phyloP scores from a whole-genome alignment of 2,113 vertebrate species.

The Plecturocebus donacophilus region DNA sequence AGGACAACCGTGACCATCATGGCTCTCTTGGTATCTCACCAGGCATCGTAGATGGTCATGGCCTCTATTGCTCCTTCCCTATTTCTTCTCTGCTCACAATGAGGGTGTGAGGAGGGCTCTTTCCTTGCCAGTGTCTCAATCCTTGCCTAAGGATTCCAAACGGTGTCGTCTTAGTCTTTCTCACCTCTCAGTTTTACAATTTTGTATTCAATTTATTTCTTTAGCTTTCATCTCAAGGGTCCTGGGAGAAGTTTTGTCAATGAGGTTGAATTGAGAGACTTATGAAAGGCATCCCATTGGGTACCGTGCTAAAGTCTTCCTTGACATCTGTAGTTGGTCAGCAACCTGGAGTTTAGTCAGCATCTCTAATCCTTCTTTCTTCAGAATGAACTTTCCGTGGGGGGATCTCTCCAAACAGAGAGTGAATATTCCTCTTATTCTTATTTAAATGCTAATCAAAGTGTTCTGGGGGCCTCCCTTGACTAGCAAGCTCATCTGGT shows the following conservation, averaged over 20 bases:
- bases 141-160: neutral
- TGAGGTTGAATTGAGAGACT: neutral
- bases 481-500: neutral
- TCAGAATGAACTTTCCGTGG: neutral
- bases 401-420: neutral
- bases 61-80: neutral
- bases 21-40: neutral
- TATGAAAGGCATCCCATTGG: neutral
- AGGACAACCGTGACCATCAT: neutral
- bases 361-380: neutral
- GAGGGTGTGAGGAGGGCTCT: neutral
- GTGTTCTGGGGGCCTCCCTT: neutral
- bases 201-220: conserved; percentile 39
- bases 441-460: neutral
- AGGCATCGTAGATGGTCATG: neutral
- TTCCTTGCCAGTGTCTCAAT: neutral
- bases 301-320: neutral
- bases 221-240: conserved; percentile 2
- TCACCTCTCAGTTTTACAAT: neutral
- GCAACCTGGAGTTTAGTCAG: neutral
- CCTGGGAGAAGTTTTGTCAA: neutral
- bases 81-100: neutral
- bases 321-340: neutral
- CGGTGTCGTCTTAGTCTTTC: neutral
- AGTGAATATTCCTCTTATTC: neutral